Conservation (phyloP, 2,888 invertebrate species). For the Eubasilissa splendida region DNA sequence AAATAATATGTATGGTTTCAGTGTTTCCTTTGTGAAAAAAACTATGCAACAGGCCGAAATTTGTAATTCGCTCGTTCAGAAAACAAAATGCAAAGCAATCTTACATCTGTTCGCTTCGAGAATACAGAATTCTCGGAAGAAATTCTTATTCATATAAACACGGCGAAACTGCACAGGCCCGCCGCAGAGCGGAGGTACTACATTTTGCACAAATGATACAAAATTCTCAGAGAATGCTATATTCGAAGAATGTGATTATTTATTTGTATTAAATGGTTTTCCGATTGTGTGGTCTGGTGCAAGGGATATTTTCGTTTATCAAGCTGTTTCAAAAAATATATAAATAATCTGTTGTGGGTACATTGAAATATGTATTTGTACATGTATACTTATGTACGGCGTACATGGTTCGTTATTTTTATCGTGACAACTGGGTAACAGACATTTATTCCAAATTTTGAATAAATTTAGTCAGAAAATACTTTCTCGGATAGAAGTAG, state of each 20-base stretch:
- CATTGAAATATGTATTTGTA: too few species aligned
- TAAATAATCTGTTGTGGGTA: too few species aligned
- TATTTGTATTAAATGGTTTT: constrained; percentile 20
- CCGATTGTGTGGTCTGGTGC: constrained; percentile 34
- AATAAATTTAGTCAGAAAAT: too few species aligned
- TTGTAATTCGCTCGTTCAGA: constrained; percentile 25
- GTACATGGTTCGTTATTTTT: too few species aligned
- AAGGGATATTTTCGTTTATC: not conserved
- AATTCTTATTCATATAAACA: constrained; percentile 51
- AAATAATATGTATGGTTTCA: constrained; percentile 9
- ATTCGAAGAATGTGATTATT: constrained; percentile 19
- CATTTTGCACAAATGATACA: constrained; percentile 5
- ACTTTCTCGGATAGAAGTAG: too few species aligned
- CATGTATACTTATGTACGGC: too few species aligned
- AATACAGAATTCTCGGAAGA: constrained; percentile 46
- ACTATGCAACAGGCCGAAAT: constrained; percentile 29
- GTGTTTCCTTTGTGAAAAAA: constrained; percentile 30
- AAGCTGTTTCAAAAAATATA: too few species aligned
- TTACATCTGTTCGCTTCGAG: constrained; percentile 48
- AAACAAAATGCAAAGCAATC: constrained; percentile 42
- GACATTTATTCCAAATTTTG: too few species aligned
- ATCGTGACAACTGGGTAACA: too few species aligned
- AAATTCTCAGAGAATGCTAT: constrained; percentile 13
- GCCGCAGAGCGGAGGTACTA: constrained; percentile 15
- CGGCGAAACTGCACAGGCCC: constrained; percentile 22